Conservation (phyloP, 2,888 invertebrate genomes). For the Helleia helle region DNA sequence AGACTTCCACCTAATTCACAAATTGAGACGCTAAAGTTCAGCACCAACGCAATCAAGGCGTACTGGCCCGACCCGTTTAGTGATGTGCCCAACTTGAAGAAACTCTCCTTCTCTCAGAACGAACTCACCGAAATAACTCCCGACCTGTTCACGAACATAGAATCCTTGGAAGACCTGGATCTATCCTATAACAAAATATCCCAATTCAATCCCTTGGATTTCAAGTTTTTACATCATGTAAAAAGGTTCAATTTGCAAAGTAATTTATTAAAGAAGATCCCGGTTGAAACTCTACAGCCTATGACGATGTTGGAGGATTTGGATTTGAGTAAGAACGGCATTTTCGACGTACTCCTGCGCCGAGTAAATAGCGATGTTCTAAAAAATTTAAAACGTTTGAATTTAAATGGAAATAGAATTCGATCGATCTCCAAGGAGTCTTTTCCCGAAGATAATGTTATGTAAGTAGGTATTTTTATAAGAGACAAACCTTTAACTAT, state of each 20-base stretch:
- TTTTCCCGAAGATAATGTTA: conserved; percentile 45
- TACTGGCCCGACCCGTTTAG: conserved; percentile 65
- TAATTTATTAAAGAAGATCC: conserved; percentile 55
- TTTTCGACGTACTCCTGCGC: conserved; percentile 46
- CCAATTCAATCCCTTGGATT: conserved; percentile 49
- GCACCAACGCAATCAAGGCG: conserved; percentile 53
- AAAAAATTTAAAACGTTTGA: conserved; percentile 47
- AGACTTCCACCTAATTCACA: conserved; percentile 58
- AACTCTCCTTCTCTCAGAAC: conserved; percentile 65
- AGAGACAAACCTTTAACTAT: too few relatives aligned
- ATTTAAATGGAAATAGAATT: conserved; percentile 64
- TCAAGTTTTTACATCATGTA: conserved; percentile 41
- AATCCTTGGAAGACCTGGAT: conserved; percentile 59
- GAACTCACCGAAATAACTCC: conserved; percentile 54
- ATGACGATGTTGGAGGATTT: conserved; percentile 51
- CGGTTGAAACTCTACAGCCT: conserved; percentile 46
- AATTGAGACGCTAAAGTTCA: conserved; percentile 52
- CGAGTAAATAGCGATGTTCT: conserved; percentile 36
- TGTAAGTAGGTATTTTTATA: conserved; percentile 60
- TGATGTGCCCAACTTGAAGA: conserved; percentile 46
- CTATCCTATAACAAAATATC: conserved; percentile 65
- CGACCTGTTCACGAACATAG: conserved; percentile 58
- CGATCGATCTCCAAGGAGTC: conserved; percentile 52
- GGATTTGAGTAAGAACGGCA: conserved; percentile 65
- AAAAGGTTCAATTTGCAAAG: conserved; percentile 60